Conservation (phyloP, 2,113 vertebrate genomes). For the Hippopotamus amphibius region DNA sequence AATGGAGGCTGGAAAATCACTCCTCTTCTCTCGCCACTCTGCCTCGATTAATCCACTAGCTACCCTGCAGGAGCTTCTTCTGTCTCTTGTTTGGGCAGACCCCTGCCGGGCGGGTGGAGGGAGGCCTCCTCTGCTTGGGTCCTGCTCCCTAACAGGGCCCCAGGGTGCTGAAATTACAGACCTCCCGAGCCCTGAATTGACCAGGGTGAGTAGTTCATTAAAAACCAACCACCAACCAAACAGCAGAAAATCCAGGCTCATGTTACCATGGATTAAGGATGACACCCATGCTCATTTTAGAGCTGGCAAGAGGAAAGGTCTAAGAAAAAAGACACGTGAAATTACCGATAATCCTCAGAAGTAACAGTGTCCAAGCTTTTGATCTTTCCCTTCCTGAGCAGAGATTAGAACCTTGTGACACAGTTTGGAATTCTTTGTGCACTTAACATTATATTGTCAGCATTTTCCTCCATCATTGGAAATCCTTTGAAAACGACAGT, state of each 20-base stretch:
- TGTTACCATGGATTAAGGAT: too few relatives aligned
- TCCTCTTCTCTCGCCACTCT: accelerated
- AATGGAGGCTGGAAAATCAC: background rate
- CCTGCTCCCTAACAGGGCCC: background rate
- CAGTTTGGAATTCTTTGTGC: background rate
- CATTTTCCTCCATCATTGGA: accelerated
- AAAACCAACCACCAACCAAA: background rate
- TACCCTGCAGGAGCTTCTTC: background rate
- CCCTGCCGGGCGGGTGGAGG: background rate
- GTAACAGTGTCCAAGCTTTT: accelerated
- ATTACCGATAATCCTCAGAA: accelerated
- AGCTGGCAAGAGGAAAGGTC: background rate
- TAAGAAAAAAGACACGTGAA: background rate
- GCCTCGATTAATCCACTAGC: accelerated
- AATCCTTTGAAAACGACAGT: background rate
- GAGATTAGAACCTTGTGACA: background rate
- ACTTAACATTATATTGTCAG: accelerated
- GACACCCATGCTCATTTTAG: background rate
- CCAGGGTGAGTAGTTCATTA: background rate
- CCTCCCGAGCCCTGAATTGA: background rate
- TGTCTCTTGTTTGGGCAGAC: background rate
- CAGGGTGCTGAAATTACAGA: background rate
- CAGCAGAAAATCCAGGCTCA: background rate
- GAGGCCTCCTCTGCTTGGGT: background rate
- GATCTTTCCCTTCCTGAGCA: background rate